phyloP scores from a whole-genome alignment of 2,797 vertebrate species.

The Gallinago nigripennis region DNA sequence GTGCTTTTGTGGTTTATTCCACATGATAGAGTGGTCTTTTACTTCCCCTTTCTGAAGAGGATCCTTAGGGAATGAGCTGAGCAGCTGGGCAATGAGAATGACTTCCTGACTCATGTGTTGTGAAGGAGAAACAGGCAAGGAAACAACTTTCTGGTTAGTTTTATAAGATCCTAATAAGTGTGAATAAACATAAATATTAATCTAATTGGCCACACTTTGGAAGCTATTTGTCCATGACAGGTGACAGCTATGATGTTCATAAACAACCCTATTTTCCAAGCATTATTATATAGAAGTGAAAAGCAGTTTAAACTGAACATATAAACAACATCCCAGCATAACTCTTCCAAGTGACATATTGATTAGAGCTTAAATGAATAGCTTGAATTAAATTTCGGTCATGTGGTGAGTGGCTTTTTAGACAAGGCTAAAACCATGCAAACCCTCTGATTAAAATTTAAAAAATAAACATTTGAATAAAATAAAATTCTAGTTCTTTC shows the following conservation, averaged over 20 bases:
- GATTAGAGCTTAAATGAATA: slow-evolving; percentile 49
- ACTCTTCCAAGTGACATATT: slow-evolving; percentile 24
- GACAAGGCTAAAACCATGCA: background rate
- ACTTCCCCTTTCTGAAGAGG: background rate
- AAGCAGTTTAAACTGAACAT: slow-evolving; percentile 25
- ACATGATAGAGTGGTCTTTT: background rate
- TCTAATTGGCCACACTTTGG: slow-evolving; percentile 12
- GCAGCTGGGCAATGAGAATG: background rate
- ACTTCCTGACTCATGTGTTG: slow-evolving; percentile 29
- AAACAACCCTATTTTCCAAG: slow-evolving; percentile 26
- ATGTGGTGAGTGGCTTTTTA: background rate
- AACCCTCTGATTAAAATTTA: background rate
- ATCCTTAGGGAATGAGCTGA: slow-evolving; percentile 3
- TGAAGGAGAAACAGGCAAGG: background rate
- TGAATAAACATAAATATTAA: slow-evolving; percentile 41
- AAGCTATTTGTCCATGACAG: slow-evolving; percentile 14
- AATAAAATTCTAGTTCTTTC: background rate
- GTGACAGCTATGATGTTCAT: slow-evolving; percentile 24
- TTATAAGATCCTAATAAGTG: background rate
- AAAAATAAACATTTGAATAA: background rate
- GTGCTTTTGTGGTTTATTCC: background rate
- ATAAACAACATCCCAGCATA: slow-evolving; percentile 10
- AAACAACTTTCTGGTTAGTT: background rate
- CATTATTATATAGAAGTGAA: slow-evolving; percentile 8
- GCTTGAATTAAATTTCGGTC: slow-evolving; percentile 21